Base-by-base conservation (phyloP, 1,140 invertebrate species). In the Drosophila suzukii region DNA sequence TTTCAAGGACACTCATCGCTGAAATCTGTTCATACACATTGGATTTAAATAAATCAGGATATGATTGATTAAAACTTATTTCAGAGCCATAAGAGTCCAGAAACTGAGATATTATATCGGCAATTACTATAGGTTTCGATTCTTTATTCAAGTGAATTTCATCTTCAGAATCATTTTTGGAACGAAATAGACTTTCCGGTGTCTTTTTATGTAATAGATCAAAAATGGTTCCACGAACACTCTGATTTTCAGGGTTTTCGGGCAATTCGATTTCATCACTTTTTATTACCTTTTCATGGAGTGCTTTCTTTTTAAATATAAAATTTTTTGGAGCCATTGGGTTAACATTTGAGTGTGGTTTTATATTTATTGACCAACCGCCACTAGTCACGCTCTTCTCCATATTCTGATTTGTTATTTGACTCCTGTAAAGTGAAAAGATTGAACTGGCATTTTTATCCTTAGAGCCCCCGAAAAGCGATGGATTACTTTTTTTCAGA, bases 1-100 rank as follows among this genome's bases (percentile, higher is more conserved):
- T 11, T 2, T 27, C 3, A 24, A 15, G 13, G 6, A 7, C 0
- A 7, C 6, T n/a, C 8, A 46, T 6, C n/a, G 32, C n/a, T 6
- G 3, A 8, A 8, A 8, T 3, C 12, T 1, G 0, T 13, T 66
- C 58, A 12, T 39, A 24, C 1, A 15, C 15, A 15, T 66, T 66
- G 20, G 7, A n/a, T 3, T 70, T 50, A 2, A 68, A 15, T 3
- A 73, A 44, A 3, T 24, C 27, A 10, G 46, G 24, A 24, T 38
- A 36, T 0, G 27, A 1, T 4, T 43, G 10, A 12, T 12, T 34
- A 5, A 53, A 71, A n/a, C 8, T 11, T 1, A 53, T 30, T 13
- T 47, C 10, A 1, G 39, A 36, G 27, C 17, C 38, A 24, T 39
- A 50, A 4, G 15, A 0, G 7, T 30, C 2, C 4, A 53, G n/a